A percentile compares a stretch with the other conserved stretches of the same genome.
phyloP scores from a whole-genome alignment of 2,797 vertebrate genomes.

The Diplodus puntazzo region DNA sequence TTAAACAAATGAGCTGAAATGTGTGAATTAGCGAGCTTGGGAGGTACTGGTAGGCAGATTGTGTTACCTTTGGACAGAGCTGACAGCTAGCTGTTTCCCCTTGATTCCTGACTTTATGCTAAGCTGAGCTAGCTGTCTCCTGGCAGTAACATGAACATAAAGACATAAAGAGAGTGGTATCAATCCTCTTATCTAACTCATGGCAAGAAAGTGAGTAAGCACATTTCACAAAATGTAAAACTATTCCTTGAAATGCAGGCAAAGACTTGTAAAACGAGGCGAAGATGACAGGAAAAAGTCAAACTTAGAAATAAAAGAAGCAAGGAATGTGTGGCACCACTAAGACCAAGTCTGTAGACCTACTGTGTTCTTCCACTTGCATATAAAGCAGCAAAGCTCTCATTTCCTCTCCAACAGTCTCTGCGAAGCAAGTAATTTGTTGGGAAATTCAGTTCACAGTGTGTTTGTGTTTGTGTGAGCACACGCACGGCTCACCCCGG shows the following conservation, averaged over 20 bases:
- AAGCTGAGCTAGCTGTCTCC: not conserved
- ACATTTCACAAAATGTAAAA: no score
- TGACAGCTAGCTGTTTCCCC: not conserved
- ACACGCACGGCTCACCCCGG: slow-evolving; percentile 2
- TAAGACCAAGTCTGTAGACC: slow-evolving; percentile 9
- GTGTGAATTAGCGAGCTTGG: not conserved
- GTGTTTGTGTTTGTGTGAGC: slow-evolving; percentile 11
- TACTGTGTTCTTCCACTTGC: slow-evolving; percentile 12
- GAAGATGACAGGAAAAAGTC: not conserved
- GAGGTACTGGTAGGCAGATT: not conserved
- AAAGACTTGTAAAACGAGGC: not conserved
- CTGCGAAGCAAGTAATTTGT: slow-evolving; percentile 29
- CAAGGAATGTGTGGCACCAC: not conserved
- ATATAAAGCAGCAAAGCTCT: slow-evolving; percentile 48
- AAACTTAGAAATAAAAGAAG: not conserved
- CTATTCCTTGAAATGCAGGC: not conserved
- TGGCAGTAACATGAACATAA: not conserved
- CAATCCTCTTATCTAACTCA: not conserved
- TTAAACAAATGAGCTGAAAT: not conserved
- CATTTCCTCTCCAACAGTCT: slow-evolving; percentile 52
- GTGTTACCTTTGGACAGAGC: not conserved
- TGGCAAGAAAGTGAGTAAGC: not conserved
- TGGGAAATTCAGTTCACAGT: slow-evolving; percentile 19
- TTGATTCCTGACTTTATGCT: not conserved
- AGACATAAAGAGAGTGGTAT: not conserved